A percentile compares a stretch with the other conserved stretches of the same genome.
These are phyloP conservation scores for Calephelis nemesis DNA, from an alignment of 1,140 invertebrate genomes.

Conservation along the genomic window DNA sequence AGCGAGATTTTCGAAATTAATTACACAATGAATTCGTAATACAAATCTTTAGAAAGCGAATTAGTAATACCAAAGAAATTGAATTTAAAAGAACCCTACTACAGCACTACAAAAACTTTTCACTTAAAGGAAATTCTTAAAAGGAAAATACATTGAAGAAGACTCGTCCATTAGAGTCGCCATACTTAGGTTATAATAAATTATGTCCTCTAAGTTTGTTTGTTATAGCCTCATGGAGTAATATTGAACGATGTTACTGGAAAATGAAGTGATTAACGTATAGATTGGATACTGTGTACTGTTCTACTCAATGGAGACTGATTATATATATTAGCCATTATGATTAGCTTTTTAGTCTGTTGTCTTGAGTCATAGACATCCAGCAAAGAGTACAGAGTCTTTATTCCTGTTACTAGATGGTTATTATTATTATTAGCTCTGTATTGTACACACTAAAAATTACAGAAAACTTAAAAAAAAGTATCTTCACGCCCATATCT, in stretches of 20 bases:
- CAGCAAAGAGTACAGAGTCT: too few species aligned
- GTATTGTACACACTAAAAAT: too few species aligned
- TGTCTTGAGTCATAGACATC: not conserved
- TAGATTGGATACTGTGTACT: not conserved
- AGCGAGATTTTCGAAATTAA: too few species aligned
- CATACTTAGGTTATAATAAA: constrained; percentile 10
- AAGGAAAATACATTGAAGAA: constrained; percentile 4
- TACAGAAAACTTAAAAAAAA: too few species aligned
- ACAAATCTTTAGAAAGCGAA: not conserved
- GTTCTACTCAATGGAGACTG: not conserved
- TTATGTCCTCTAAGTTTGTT: constrained; percentile 6
- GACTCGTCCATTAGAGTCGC: constrained; percentile 9
- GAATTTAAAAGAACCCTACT: not conserved
- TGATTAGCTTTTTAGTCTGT: not conserved
- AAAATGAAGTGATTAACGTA: not conserved
- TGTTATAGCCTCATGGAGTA: not conserved
- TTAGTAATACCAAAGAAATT: not conserved
- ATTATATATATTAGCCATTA: not conserved
- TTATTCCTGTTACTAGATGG: too few species aligned
- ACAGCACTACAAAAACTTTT: constrained; percentile 2
- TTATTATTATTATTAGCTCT: too few species aligned
- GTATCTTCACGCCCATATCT: too few species aligned
- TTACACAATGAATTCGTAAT: too few species aligned
- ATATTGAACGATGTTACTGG: not conserved
- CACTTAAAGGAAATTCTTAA: constrained; percentile 5